phyloP scores from a whole-genome alignment of 30 jellyfish, hydroid and myxozoan species.

The Aurelia sp. region DNA sequence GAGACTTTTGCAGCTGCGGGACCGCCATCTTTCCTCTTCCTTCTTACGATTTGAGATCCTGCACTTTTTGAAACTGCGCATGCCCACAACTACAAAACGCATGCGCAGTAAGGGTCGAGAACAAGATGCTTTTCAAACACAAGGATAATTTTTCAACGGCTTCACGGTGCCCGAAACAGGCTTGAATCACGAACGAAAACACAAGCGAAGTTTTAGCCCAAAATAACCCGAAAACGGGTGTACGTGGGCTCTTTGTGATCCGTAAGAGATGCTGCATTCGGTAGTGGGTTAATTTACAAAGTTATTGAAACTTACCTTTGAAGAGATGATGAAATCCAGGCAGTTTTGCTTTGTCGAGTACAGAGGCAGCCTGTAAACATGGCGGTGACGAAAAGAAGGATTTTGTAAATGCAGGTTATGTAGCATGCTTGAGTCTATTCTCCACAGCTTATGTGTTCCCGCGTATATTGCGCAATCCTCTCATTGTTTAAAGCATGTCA shows the following conservation, averaged over 20 bases:
- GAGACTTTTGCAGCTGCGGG: no score
- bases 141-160: slow-evolving; percentile 48
- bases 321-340: slow-evolving; percentile 16
- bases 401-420: slow-evolving; percentile 37
- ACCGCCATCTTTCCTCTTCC: slow-evolving; percentile 25
- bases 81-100: slow-evolving; percentile 78
- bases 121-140: slow-evolving; percentile 69
- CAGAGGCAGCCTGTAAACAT: slow-evolving; percentile 53
- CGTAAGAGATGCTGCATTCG: slow-evolving; percentile 19
- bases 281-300: not conserved
- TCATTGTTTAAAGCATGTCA: no score
- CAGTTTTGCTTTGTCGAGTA: slow-evolving; percentile 20
- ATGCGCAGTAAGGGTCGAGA: slow-evolving; percentile 68
- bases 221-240: slow-evolving; percentile 30
- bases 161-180: slow-evolving; percentile 59
- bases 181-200: slow-evolving; percentile 52
- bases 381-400: slow-evolving; percentile 60
- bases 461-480: slow-evolving; percentile 35
- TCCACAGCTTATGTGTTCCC: slow-evolving; percentile 43
- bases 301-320: slow-evolving; percentile 1
- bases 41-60: slow-evolving; percentile 7
- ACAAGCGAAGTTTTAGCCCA: slow-evolving; percentile 10
- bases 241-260: not conserved
- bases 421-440: slow-evolving; percentile 38
- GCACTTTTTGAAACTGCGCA: slow-evolving; percentile 89